Base-by-base conservation (phyloP, 1,140 invertebrate genomes). In the Antheraea mylitta region DNA sequence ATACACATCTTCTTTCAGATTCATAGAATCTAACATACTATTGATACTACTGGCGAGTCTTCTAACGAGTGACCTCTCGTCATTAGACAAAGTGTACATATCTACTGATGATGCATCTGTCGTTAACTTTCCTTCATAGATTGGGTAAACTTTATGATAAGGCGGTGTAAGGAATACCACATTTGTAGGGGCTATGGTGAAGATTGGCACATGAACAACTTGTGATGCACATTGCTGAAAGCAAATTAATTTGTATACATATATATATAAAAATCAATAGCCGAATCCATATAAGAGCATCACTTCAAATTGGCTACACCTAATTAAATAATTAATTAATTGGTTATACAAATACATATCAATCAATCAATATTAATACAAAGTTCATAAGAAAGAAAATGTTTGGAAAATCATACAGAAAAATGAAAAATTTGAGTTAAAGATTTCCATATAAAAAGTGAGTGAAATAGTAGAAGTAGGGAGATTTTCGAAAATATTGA, bases 1-100 rank as follows among this genome's bases (percentile, higher is more conserved):
- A 82, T 93, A 96, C 22, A 96, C 90, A 77, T 96, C 95, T 74
- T 96, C 95, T 72, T 93, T 93, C 2, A 94, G 89, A 80, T 94
- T 92, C 80, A 95, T 92, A 36, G 93, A 92, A 19, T 93, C 88
- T 67, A 96, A 88, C 63, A 96, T 84, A 75, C 92, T 94, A 72
- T 95, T 93, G 4, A 95, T 82, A 38, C 91, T 93, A 72, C 91
- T 92, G 18, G 94, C 93, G 65, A 95, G 68, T 67, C 92, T 80
- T 63, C 92, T 70, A 6, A 89, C 81, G 67, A 80, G 70, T 8
- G 82, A 82, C 60, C 90, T 82, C 62, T 92, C 89, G 4, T 89
- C 79, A 72, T 64, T 74, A 0, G 71, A 76, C 60, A 93, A 72
- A 0, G 80, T 79, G 58, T 91, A 93, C 69, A 94, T 82, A 76